Evolutionary conservation across 2,113 vertebrate genomes (phyloP).

Genomic region (Hippocampus guttulatus): DNA sequence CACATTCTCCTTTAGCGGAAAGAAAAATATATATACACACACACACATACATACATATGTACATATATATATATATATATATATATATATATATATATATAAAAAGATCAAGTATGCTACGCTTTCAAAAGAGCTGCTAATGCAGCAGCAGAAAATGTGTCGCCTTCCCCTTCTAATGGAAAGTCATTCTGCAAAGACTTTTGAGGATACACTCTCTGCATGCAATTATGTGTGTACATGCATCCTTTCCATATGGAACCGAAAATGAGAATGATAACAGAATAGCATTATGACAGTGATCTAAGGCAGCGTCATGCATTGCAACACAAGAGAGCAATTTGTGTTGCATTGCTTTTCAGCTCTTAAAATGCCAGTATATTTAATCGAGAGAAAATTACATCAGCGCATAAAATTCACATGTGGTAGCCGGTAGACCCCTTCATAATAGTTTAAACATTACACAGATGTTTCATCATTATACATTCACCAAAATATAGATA

Average conservation of each 20-base stretch:
- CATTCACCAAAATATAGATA: neutral
- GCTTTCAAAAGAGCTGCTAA: constrained; percentile 7
- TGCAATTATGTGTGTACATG: neutral
- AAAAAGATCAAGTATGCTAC: neutral
- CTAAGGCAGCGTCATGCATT: neutral
- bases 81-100: too few species aligned
- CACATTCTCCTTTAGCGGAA: neutral
- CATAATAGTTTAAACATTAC: constrained; percentile 22
- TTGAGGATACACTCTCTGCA: neutral
- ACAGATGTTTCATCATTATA: constrained; percentile 4
- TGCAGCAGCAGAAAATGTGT: constrained; percentile 5
- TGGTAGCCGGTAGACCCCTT: neutral
- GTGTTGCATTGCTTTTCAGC: neutral
- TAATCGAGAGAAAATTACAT: neutral
- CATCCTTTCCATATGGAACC: neutral
- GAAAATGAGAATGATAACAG: neutral
- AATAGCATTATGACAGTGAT: neutral
- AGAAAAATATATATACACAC: neutral
- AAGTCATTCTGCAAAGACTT: neutral
- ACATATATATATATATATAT: too few species aligned
- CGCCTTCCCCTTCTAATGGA: neutral
- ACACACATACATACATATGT: too few species aligned
- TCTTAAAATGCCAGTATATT: neutral
- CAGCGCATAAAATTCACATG: neutral
- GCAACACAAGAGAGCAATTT: neutral